A percentile compares a stretch with the other conserved stretches of the same genome.
Conservation (phyloP, 2,888 invertebrate genomes). For the Octonoba sinensis region DNA sequence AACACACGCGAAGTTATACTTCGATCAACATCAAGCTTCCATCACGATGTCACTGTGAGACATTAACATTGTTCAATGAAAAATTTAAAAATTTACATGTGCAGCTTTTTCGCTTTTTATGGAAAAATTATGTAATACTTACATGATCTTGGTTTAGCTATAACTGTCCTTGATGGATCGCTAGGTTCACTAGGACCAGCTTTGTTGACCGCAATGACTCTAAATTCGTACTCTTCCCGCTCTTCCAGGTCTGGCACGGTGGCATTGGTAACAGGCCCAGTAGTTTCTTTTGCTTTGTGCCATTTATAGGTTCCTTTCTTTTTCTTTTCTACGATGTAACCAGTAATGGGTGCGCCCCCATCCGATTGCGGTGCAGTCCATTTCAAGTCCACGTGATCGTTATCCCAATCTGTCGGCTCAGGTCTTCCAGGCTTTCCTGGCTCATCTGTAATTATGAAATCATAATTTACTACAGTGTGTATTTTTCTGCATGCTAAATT, state of each 20-base stretch:
- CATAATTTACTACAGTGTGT: too few relatives aligned
- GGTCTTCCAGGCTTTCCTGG: slow-evolving; percentile 93
- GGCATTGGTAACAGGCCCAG: slow-evolving; percentile 89
- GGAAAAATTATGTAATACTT: too few relatives aligned
- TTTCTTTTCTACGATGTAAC: slow-evolving; percentile 87
- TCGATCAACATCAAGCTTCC: neutral
- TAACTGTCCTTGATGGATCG: slow-evolving; percentile 81
- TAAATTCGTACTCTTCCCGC: slow-evolving; percentile 74
- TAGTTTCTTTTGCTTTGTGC: slow-evolving; percentile 92
- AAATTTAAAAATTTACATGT: too few relatives aligned
- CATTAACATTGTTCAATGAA: too few relatives aligned
- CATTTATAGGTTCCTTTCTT: slow-evolving; percentile 73
- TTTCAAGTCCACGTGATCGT: slow-evolving; percentile 92
- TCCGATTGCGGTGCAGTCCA: slow-evolving; percentile 95
- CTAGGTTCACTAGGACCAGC: slow-evolving; percentile 72
- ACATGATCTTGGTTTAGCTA: slow-evolving; percentile 82
- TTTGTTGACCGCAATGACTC: slow-evolving; percentile 72
- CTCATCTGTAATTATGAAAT: slow-evolving; percentile 78
- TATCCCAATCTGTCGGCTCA: slow-evolving; percentile 95
- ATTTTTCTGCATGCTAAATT: too few relatives aligned
- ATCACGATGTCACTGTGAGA: neutral
- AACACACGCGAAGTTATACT: neutral
- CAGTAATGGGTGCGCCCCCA: slow-evolving; percentile 85
- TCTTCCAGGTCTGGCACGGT: slow-evolving; percentile 90
- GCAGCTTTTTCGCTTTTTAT: too few relatives aligned